These are phyloP conservation scores for Tetraodon nigroviridis DNA, from an alignment of 2,113 vertebrate genomes.

Conservation along the genomic window DNA sequence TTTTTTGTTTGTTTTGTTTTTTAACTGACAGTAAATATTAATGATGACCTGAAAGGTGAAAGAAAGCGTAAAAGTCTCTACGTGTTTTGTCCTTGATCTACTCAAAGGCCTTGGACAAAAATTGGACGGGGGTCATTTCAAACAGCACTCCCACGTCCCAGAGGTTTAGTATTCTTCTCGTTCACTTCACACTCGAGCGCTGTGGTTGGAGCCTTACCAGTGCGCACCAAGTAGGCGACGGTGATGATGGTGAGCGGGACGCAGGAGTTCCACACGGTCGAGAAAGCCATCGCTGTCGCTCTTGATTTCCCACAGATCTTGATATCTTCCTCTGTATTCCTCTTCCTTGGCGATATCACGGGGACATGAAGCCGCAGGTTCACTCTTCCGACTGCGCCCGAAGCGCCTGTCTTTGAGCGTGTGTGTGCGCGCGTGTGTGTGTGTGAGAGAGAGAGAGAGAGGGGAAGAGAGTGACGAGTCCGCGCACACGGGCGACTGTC, in stretches of 20 bases:
- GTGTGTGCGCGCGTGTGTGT: not conserved
- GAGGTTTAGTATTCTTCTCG: slow-evolving; percentile 16
- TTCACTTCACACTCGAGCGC: slow-evolving; percentile 36
- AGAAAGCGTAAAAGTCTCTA: slow-evolving; percentile 17
- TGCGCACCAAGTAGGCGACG: slow-evolving; percentile 54
- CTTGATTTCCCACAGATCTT: not conserved
- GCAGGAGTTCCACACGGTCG: slow-evolving; percentile 72
- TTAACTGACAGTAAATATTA: not conserved
- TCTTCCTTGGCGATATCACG: slow-evolving; percentile 60
- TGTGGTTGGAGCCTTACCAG: slow-evolving; percentile 62
- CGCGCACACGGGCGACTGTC: slow-evolving; percentile 13
- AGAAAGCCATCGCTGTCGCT: slow-evolving; percentile 63
- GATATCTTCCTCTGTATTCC: slow-evolving; percentile 56
- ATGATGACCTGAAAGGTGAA: slow-evolving; percentile 6
- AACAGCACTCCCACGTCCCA: slow-evolving; percentile 3
- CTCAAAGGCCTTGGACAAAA: slow-evolving; percentile 40
- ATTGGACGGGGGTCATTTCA: slow-evolving; percentile 21
- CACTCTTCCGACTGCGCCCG: slow-evolving; percentile 51
- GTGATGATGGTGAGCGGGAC: slow-evolving; percentile 60
- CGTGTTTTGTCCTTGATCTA: slow-evolving; percentile 28
- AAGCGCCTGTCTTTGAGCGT: slow-evolving; percentile 20
- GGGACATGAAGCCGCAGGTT: slow-evolving; percentile 67
- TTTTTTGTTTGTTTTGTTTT: slow-evolving; percentile 11
- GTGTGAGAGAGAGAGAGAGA: too few species aligned
- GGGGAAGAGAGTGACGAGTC: too few species aligned